Evolutionary conservation across 2,888 invertebrate genomes (phyloP).

Genomic region (Eupeodes luniger): DNA sequence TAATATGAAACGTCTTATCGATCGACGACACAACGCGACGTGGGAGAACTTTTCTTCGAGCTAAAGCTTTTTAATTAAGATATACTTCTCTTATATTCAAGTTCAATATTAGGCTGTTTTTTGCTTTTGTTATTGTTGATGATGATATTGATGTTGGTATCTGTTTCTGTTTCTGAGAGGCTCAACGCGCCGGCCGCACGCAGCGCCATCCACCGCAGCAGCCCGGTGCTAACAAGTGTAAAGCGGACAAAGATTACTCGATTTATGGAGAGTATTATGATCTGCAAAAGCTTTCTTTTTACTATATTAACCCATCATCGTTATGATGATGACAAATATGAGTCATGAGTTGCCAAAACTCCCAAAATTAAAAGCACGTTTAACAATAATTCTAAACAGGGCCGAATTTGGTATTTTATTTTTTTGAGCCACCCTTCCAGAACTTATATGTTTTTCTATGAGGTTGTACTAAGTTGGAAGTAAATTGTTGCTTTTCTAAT

Average conservation of each 20-base stretch:
- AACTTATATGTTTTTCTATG: neutral
- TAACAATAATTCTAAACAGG: neutral
- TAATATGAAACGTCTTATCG: slow-evolving; percentile 38
- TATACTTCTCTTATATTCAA: neutral
- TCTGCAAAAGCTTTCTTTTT: neutral
- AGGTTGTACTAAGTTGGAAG: too few relatives aligned
- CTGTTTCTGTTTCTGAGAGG: neutral
- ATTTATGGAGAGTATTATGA: neutral
- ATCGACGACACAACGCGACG: neutral
- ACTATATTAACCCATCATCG: too few relatives aligned
- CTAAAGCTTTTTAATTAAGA: slow-evolving; percentile 56
- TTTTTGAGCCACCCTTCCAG: neutral
- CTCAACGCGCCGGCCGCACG: neutral
- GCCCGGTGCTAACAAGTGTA: slow-evolving; percentile 14
- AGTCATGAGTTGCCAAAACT: slow-evolving; percentile 3
- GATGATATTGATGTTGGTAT: too few relatives aligned
- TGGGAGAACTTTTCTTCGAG: slow-evolving; percentile 50
- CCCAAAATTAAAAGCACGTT: neutral
- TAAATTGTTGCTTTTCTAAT: too few relatives aligned
- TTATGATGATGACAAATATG: neutral
- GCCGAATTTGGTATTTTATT: neutral
- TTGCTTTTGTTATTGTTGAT: too few relatives aligned
- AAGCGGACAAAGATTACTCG: slow-evolving; percentile 13
- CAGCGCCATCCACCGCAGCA: too few relatives aligned
- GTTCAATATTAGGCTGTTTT: too few relatives aligned